These are phyloP conservation scores for Panthera tigris DNA, from an alignment of 2,113 vertebrate species.

Conservation along the genomic window DNA sequence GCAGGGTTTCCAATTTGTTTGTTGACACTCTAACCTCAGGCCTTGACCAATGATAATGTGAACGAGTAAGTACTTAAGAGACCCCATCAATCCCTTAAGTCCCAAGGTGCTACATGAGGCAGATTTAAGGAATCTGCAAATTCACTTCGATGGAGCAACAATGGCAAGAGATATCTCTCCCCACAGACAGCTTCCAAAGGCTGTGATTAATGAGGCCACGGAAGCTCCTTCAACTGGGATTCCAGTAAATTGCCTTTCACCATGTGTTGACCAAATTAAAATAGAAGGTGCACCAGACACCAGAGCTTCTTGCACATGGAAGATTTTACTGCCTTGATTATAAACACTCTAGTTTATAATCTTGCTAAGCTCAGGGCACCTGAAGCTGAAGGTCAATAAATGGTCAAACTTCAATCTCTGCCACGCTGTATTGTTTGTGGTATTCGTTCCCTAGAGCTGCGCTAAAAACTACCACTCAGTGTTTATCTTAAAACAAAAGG, in stretches of 20 bases:
- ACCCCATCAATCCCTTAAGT: background rate
- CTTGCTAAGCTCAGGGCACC: background rate
- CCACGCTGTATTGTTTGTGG: background rate
- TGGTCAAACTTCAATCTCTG: background rate
- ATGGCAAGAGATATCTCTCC: background rate
- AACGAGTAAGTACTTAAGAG: conserved; percentile 19
- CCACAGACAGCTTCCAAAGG: background rate
- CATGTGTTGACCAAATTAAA: background rate
- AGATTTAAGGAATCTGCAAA: background rate
- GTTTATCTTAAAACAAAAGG: background rate
- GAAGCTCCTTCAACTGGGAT: background rate
- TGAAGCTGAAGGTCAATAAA: background rate
- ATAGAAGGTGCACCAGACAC: background rate
- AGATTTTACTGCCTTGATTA: background rate
- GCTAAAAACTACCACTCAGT: background rate
- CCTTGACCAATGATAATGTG: background rate
- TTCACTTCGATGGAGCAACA: background rate
- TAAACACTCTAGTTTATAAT: background rate
- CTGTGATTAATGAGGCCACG: background rate
- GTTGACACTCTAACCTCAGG: background rate
- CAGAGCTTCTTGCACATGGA: background rate
- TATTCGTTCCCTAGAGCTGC: background rate
- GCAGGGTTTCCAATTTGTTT: background rate
- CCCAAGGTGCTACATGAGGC: background rate
- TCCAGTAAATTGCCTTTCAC: background rate